Evolutionary conservation across 2,113 vertebrate species (phyloP).

Genomic region (Phrynosoma blainvillii): DNA sequence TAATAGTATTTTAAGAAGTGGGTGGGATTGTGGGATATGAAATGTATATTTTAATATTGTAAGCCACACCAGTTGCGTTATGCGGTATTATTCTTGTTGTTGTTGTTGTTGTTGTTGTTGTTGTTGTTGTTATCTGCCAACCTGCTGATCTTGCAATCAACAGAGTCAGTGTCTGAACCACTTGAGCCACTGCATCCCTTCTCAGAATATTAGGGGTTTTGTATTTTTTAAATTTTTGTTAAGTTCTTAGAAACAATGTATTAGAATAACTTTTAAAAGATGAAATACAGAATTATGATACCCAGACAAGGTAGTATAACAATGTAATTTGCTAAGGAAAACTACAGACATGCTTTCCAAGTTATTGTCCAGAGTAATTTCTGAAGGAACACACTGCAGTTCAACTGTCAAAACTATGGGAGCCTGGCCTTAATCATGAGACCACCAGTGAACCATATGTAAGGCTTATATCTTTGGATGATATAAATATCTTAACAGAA

Average conservation of each 20-base stretch:
- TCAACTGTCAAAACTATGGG: background rate
- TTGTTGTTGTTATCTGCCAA: too few relatives aligned
- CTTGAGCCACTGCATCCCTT: background rate
- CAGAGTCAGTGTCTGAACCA: too few relatives aligned
- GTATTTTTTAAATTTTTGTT: background rate
- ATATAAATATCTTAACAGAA: background rate
- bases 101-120: too few relatives aligned
- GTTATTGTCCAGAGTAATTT: accelerated
- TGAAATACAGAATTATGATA: background rate
- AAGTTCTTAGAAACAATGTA: background rate
- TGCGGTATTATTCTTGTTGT: too few relatives aligned
- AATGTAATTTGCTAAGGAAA: background rate
- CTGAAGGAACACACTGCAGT: background rate
- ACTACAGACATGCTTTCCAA: accelerated
- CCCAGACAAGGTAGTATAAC: background rate
- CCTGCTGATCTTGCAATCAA: too few relatives aligned
- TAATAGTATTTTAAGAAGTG: too few relatives aligned
- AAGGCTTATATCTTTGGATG: background rate
- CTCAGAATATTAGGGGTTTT: background rate
- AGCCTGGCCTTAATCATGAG: background rate
- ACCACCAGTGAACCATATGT: background rate
- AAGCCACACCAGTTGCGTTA: too few relatives aligned
- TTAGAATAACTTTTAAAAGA: background rate
- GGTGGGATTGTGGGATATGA: too few relatives aligned
- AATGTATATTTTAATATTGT: too few relatives aligned